These are phyloP conservation scores for Phoenicopterus ruber DNA, from an alignment of 2,113 vertebrate species.

Conservation along the genomic window DNA sequence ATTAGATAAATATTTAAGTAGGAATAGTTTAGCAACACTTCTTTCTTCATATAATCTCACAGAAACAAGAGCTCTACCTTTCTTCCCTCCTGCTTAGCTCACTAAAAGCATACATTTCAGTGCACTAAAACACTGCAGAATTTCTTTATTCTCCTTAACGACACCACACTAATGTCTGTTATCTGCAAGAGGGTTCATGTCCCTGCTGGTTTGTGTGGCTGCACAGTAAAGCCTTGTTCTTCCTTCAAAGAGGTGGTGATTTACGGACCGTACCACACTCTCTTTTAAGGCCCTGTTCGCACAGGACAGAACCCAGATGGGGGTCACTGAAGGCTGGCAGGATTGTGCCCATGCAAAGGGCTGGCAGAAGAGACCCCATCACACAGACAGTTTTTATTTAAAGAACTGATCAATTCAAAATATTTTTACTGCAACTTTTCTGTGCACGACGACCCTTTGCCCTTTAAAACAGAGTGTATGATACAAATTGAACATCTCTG, in stretches of 20 bases:
- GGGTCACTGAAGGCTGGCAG: not conserved
- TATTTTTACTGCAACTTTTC: not conserved
- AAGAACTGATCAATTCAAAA: not conserved
- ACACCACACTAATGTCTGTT: not conserved
- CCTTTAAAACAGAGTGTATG: not conserved
- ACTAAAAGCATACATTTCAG: not conserved
- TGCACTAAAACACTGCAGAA: not conserved
- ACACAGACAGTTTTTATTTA: not conserved
- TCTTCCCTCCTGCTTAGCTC: not conserved
- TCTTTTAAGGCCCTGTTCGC: not conserved
- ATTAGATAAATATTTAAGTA: slow-evolving; percentile 13
- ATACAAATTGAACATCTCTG: slow-evolving; percentile 18
- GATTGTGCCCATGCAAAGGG: not conserved
- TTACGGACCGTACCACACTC: not conserved
- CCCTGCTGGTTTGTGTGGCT: not conserved
- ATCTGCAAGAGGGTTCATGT: not conserved
- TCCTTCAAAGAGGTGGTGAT: not conserved
- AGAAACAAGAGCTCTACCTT: not conserved
- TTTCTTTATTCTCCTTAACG: not conserved
- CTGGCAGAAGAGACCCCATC: not conserved
- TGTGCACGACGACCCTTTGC: not conserved
- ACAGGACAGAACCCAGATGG: not conserved
- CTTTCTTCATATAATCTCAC: not conserved
- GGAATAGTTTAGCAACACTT: not conserved
- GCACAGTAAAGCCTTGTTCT: not conserved